Conservation (phyloP, 92 coral and sea anemone genomes). For the Epizoanthus rinbou region DNA sequence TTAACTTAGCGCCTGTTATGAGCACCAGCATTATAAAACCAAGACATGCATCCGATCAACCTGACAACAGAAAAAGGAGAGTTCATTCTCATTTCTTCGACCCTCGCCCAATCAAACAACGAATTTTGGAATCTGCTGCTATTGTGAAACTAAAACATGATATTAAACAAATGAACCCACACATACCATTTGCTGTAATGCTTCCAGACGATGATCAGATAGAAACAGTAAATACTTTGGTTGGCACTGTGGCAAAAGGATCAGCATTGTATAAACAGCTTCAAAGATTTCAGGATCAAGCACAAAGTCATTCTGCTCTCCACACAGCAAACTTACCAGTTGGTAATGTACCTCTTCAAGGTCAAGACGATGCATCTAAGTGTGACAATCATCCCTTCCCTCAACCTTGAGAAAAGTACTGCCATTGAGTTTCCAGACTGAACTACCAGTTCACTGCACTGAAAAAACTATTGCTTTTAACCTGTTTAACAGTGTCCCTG, state of each 20-base stretch:
- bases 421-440: slow-evolving; percentile 30
- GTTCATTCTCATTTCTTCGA: slow-evolving; percentile 57
- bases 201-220: slow-evolving; percentile 37
- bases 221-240: slow-evolving; percentile 53
- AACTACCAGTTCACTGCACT: slow-evolving; percentile 42
- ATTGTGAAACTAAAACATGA: slow-evolving; percentile 39
- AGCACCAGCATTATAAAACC: slow-evolving; percentile 57
- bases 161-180: slow-evolving; percentile 41
- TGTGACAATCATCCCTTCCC: neutral
- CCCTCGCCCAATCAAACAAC: slow-evolving; percentile 51
- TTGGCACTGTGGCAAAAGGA: slow-evolving; percentile 65
- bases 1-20: slow-evolving; percentile 59
- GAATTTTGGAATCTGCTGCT: slow-evolving; percentile 49
- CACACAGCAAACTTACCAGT: neutral
- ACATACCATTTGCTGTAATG: slow-evolving; percentile 59
- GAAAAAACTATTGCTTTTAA: slow-evolving; percentile 35
- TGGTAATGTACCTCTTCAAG: neutral
- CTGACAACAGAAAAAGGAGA: slow-evolving; percentile 54
- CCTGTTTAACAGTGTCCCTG: slow-evolving; percentile 38
- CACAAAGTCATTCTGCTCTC: neutral
- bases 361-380: neutral
- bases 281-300: slow-evolving; percentile 31
- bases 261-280: slow-evolving; percentile 53
- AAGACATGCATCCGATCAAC: slow-evolving; percentile 54
- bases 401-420: neutral